Base-by-base conservation (phyloP, 2,888 invertebrate genomes). In the Diplazon laetatorius region DNA sequence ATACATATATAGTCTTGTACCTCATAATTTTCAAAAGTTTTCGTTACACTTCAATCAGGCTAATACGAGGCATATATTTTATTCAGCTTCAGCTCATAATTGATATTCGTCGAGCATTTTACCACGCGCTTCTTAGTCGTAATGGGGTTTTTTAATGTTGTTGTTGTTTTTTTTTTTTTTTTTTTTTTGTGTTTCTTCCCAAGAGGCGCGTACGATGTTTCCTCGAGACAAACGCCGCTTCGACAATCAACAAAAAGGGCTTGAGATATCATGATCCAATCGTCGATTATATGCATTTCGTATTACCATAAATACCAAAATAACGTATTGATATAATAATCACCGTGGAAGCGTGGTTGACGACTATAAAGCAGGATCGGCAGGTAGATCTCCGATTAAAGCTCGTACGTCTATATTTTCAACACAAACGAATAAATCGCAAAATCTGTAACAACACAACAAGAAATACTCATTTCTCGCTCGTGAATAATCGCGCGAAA, bases 1-100 rank as follows among this genome's bases (percentile, higher is more conserved):
- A 83, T 85, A 87, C 84, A 87, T 75, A 78, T 78, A 78, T 78
- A 85, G 84, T 84, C 84, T 86, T 83, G 66, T 83, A 83, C 82
- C 82, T 84, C 82, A 82, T 82, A 83, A 83, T 71, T 65, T 65
- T 50, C 46, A 66, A 52, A 55, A 55, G 55, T 55, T 62, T 44
- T 55, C n/a, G 46, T 72, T 78, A 78, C 71, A 69, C 72, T 73
- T 78, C 70, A 50, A 78, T 78, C 75, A 66, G 60, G 66, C 66
- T 66, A 50, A 76, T 69, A 75, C 76, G 76, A 71, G 76, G 71
- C 76, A 72, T 76, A 76, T 76, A 66, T 62, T 76, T 72, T 71
- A n/a, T n/a, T n/a, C n/a, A n/a, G n/a, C n/a, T 68, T 76, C 71
- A 52, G 71, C 76, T 76, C 46, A 60, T 65, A 55, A 39, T 62